phyloP scores from a whole-genome alignment of 2,888 invertebrate genomes.

The Pammene fasciana region DNA sequence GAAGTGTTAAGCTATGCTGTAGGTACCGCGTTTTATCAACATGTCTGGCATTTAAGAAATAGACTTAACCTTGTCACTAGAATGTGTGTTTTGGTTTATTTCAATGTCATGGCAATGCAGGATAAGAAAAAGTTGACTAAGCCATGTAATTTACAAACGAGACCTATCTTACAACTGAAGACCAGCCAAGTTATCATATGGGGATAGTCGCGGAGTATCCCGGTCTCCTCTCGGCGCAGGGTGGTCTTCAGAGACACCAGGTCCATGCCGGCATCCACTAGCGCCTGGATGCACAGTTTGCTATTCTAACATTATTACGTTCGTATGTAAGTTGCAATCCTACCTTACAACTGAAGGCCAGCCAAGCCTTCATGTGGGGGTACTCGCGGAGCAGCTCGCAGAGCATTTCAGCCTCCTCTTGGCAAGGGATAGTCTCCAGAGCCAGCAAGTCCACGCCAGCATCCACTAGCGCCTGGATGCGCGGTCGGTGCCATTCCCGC shows the following conservation, averaged over 20 bases:
- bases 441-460: conserved; percentile 93
- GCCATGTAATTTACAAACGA: no score
- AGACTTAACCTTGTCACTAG: no score
- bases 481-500: conserved; percentile 92
- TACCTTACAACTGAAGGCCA: conserved; percentile 94
- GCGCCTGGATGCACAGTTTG: conserved; percentile 66
- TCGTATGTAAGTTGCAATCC: conserved; percentile 36
- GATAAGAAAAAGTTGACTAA: no score
- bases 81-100: no score
- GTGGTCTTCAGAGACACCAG: conserved; percentile 83
- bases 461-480: conserved; percentile 90
- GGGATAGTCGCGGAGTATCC: conserved; percentile 91
- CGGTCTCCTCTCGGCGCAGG: conserved; percentile 74
- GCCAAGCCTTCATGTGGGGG: conserved; percentile 91
- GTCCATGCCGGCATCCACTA: conserved; percentile 76
- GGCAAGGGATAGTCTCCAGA: conserved; percentile 96
- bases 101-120: no score
- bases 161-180: conserved; percentile 91
- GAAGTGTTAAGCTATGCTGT: no score
- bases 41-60: no score
- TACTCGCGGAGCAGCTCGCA: conserved; percentile 90
- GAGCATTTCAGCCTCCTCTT: conserved; percentile 92
- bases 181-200: conserved; percentile 92
- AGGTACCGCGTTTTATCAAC: no score
- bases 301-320: neutral